Conservation (phyloP, 2,797 vertebrate genomes). For the Macrochelys suwanniensis region DNA sequence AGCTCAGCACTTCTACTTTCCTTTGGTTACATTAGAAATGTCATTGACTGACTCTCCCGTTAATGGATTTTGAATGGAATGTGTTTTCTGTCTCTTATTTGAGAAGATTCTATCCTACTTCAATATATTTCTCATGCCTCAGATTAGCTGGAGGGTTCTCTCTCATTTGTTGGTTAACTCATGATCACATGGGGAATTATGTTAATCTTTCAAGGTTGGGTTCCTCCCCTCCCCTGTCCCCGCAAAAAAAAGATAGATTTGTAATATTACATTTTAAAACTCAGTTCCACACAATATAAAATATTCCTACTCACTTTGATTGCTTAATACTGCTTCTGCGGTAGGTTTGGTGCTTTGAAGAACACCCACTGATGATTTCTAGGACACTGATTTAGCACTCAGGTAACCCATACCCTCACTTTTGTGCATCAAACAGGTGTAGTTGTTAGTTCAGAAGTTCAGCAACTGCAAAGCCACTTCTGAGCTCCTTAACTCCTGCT, state of each 20-base stretch:
- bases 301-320: not conserved
- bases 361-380: not conserved
- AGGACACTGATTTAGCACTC: not conserved
- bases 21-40: constrained; percentile 37
- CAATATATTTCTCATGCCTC: not conserved
- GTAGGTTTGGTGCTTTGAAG: not conserved
- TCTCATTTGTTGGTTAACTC: not conserved
- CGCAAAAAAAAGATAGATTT: not conserved
- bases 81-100: constrained; percentile 47
- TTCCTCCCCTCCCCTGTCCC: no score
- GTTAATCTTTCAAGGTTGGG: not conserved
- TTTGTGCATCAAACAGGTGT: fast-evolving
- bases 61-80: constrained; percentile 50
- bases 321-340: not conserved
- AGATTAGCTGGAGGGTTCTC: not conserved
- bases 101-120: constrained; percentile 18
- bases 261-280: not conserved
- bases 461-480: not conserved
- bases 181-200: not conserved
- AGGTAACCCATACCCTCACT: not conserved
- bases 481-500: not conserved
- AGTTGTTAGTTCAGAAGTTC: fast-evolving
- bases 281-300: not conserved
- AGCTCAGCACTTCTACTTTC: constrained; percentile 51
- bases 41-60: constrained; percentile 22